A percentile compares a stretch with the other conserved stretches of the same genome.
Evolutionary conservation across 2,888 invertebrate genomes (phyloP).

Genomic region (Cepaea hortensis): DNA sequence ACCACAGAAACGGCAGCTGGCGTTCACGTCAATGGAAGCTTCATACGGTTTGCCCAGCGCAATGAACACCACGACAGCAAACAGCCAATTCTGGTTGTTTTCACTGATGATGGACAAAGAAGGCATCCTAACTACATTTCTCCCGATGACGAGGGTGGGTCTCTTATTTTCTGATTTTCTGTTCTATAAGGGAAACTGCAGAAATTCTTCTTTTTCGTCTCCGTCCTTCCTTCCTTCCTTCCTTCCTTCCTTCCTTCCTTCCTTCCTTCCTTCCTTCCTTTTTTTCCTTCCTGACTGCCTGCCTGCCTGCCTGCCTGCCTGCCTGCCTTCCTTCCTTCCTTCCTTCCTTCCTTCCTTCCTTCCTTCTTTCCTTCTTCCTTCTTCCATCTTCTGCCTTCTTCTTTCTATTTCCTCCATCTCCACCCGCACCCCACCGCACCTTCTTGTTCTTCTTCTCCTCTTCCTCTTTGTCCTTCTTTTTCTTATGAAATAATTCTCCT

Average conservation of each 20-base stretch:
- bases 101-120: constrained; percentile 76
- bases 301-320: background rate
- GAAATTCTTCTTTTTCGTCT: too few species aligned
- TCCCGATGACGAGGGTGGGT: constrained; percentile 65
- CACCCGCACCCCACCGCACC: too few species aligned
- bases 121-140: constrained; percentile 64
- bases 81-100: constrained; percentile 80
- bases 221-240: too few species aligned
- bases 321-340: background rate
- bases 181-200: too few species aligned
- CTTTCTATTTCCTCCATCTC: background rate
- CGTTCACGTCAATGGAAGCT: constrained; percentile 76
- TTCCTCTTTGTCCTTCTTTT: too few species aligned
- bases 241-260: background rate
- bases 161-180: background rate
- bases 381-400: background rate
- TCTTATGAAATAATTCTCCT: too few species aligned
- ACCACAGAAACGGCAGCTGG: constrained; percentile 79
- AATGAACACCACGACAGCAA: constrained; percentile 79
- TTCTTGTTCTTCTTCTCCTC: too few species aligned
- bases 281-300: background rate
- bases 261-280: background rate
- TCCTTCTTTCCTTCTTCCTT: background rate
- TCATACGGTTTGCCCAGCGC: constrained; percentile 79
- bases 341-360: background rate